These are phyloP conservation scores for Hippasteria phrygiana DNA, from an alignment of 53 echinoderm and acorn worm genomes.

Conservation along the genomic window DNA sequence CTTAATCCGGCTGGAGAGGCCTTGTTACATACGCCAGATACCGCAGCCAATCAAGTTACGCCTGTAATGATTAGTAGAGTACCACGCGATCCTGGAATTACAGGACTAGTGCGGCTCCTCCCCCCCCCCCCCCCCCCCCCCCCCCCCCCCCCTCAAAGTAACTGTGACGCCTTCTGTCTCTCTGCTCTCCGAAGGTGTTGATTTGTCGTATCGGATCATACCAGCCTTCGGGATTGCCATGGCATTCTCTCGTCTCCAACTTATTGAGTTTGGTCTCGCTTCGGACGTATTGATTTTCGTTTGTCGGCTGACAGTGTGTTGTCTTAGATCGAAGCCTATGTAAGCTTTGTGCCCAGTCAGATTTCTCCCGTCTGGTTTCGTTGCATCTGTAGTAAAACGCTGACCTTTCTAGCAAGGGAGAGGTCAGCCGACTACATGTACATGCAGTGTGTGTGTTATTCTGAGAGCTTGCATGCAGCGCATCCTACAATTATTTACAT, in stretches of 20 bases:
- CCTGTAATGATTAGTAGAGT: not conserved
- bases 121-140: not conserved
- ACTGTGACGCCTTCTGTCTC: too few species aligned
- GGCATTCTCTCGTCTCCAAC: not conserved
- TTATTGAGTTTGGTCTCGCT: not conserved
- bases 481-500: too few species aligned
- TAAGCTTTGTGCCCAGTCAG: not conserved
- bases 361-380: not conserved
- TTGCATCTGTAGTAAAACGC: not conserved
- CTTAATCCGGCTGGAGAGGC: constrained; percentile 11
- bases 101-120: too few species aligned
- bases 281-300: not conserved
- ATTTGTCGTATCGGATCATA: not conserved
- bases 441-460: too few species aligned
- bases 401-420: not conserved
- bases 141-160: too few species aligned
- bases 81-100: not conserved
- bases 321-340: not conserved
- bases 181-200: not conserved
- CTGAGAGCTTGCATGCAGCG: too few species aligned
- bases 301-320: not conserved
- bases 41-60: constrained; percentile 25
- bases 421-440: too few species aligned
- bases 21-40: constrained; percentile 44
- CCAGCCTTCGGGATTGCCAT: not conserved